Evolutionary conservation across 2,113 vertebrate species (phyloP).

Genomic region (Eudyptes chrysolophus): DNA sequence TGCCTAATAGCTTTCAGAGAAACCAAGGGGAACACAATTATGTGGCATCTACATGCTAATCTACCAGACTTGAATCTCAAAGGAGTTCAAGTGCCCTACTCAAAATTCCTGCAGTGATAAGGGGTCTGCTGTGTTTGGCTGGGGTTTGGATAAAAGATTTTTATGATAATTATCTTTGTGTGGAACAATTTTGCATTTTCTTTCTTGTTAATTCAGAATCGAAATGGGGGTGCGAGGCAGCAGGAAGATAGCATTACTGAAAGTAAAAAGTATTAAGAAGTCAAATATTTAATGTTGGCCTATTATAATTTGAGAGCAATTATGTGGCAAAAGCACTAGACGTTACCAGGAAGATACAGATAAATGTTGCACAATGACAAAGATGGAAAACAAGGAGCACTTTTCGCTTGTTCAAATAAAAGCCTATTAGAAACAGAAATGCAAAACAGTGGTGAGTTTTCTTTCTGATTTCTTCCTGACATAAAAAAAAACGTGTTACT

Average conservation of each 20-base stretch:
- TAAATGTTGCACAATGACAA: background rate
- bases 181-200: conserved; percentile 75
- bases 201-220: conserved; percentile 58
- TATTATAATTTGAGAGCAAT: conserved; percentile 64
- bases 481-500: background rate
- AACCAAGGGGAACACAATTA: conserved; percentile 92
- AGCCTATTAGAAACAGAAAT: background rate
- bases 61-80: conserved; percentile 87
- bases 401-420: background rate
- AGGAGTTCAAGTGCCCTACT: conserved; percentile 87
- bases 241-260: conserved; percentile 28
- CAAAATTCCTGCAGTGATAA: conserved; percentile 93
- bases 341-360: conserved; percentile 52
- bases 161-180: conserved; percentile 82
- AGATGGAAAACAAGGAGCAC: conserved; percentile 27
- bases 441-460: background rate
- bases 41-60: conserved; percentile 93
- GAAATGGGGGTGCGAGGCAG: conserved; percentile 32
- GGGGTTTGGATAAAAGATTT: conserved; percentile 73
- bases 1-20: conserved; percentile 90
- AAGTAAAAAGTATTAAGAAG: conserved; percentile 51
- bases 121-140: conserved; percentile 75
- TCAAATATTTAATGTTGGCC: conserved; percentile 70
- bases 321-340: conserved; percentile 54
- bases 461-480: background rate